Conservation (phyloP, 2,888 invertebrate genomes). For the Hecatera dysodea region DNA sequence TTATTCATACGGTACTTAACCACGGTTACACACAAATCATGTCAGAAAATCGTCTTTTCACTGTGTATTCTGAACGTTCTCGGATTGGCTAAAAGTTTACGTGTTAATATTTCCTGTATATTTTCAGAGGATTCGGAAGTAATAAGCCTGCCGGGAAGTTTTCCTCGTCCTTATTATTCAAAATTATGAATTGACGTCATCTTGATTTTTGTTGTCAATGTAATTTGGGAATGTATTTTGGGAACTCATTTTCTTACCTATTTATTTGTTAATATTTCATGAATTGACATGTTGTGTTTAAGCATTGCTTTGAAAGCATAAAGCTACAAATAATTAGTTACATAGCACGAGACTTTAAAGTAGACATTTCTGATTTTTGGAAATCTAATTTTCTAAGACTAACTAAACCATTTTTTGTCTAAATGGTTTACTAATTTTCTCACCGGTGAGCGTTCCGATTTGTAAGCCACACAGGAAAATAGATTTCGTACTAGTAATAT, state of each 20-base stretch:
- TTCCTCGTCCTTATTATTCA: background rate
- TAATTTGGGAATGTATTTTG: background rate
- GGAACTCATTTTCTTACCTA: background rate
- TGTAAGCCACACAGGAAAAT: constrained; percentile 42
- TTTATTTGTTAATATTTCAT: background rate
- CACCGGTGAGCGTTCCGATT: constrained; percentile 12
- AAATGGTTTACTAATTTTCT: background rate
- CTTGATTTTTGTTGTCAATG: constrained; percentile 17
- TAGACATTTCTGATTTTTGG: background rate
- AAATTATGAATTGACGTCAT: constrained; percentile 27
- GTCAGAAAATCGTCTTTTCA: background rate
- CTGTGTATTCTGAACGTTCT: background rate
- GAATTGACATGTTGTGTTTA: background rate
- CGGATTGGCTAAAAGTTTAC: background rate
- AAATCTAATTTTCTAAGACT: background rate
- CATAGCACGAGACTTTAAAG: background rate
- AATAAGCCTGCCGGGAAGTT: background rate
- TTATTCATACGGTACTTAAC: background rate
- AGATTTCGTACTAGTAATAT: constrained; percentile 41
- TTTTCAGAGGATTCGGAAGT: constrained; percentile 20
- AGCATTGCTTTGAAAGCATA: background rate
- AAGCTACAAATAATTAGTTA: background rate
- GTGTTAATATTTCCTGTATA: background rate
- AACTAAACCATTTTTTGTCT: background rate
- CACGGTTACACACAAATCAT: background rate